These are phyloP conservation scores for Dasyprocta punctata DNA, from an alignment of 2,113 vertebrate genomes.

Conservation along the genomic window DNA sequence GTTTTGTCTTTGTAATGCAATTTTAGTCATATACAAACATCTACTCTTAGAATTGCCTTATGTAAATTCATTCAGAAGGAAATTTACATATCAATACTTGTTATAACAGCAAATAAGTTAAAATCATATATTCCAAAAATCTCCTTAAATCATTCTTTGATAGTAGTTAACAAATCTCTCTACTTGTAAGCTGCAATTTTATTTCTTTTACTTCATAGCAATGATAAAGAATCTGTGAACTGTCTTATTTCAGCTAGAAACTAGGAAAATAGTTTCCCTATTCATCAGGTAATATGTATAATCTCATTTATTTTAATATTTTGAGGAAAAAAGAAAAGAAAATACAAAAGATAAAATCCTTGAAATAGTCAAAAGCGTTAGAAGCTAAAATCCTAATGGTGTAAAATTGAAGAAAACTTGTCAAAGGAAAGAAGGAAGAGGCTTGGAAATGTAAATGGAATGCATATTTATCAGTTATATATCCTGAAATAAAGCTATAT, in stretches of 20 bases:
- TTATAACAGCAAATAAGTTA: not conserved
- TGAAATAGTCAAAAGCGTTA: not conserved
- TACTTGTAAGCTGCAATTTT: not conserved
- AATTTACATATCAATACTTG: not conserved
- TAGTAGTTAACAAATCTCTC: not conserved
- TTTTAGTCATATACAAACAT: not conserved
- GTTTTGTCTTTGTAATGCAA: not conserved
- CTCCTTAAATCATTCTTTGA: not conserved
- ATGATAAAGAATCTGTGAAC: not conserved
- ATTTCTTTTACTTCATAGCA: not conserved
- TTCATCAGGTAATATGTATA: not conserved
- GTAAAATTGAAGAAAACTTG: not conserved
- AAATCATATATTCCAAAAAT: not conserved
- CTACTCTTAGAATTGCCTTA: not conserved
- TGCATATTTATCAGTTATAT: not conserved
- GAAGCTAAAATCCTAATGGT: not conserved
- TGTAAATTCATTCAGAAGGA: not conserved
- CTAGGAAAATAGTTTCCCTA: not conserved
- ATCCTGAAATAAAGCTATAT: not conserved
- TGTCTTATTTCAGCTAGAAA: not conserved
- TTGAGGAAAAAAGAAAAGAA: not conserved
- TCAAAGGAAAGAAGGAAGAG: not conserved
- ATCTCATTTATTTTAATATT: constrained; percentile 4
- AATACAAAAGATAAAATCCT: not conserved
- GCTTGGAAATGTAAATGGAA: not conserved